Evolutionary conservation across 2,888 invertebrate genomes (phyloP).

Genomic region (Cryptophagus acutangulus): DNA sequence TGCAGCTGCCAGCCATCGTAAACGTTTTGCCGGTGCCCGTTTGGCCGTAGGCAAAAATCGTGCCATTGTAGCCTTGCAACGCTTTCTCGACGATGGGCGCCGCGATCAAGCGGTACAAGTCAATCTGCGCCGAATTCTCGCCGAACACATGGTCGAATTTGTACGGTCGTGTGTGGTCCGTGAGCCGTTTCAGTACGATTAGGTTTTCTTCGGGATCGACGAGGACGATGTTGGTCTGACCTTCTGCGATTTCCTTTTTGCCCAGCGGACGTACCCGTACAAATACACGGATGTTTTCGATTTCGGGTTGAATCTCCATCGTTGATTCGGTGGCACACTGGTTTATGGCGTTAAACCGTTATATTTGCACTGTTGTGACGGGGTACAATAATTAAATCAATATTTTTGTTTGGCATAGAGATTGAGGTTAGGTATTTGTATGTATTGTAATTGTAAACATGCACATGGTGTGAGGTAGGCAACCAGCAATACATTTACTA

Average conservation of each 20-base stretch:
- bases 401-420: too few species aligned
- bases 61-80: slow-evolving; percentile 93
- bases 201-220: slow-evolving; percentile 74
- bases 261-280: slow-evolving; percentile 92
- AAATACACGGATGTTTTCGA: slow-evolving; percentile 93
- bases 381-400: too few species aligned
- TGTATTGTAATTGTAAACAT: too few species aligned
- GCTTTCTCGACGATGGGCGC: slow-evolving; percentile 96
- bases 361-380: too few species aligned
- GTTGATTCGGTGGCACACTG: too few species aligned
- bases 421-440: too few species aligned
- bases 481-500: too few species aligned
- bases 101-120: slow-evolving; percentile 94
- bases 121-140: slow-evolving; percentile 79
- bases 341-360: too few species aligned
- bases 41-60: slow-evolving; percentile 84
- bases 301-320: slow-evolving; percentile 3
- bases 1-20: slow-evolving; percentile 90
- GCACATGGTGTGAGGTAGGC: too few species aligned
- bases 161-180: slow-evolving; percentile 68
- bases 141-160: slow-evolving; percentile 95
- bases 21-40: slow-evolving; percentile 98
- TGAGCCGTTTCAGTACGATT: slow-evolving; percentile 70
- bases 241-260: slow-evolving; percentile 71
- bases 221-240: slow-evolving; percentile 66